Base-by-base conservation (phyloP, 2,113 vertebrate species). In the Rhinogobius similis region DNA sequence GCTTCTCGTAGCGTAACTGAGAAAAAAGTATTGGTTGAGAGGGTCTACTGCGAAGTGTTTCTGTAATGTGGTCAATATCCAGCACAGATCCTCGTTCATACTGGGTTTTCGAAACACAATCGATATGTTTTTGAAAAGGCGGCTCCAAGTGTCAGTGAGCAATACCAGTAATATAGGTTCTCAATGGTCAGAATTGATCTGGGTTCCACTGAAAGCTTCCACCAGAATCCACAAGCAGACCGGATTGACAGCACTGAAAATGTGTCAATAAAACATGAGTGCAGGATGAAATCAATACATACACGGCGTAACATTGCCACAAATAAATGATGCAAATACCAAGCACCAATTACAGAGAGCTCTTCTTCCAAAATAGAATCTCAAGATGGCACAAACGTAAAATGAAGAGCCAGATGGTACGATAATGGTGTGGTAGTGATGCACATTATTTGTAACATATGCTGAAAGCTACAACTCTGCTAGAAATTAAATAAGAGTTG, bases 51-150 rank as follows among this genome's bases (percentile, higher is more conserved):
- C 61, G 55, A 83, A 76, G 65, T 62, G 73, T 75, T 78, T 82
- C 68, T 71, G 43, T 75, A 69, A 81, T 75, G 56, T 79, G 82
- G 74, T 85, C 82, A 82, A 80, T 79, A 83, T 62, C 62, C 58
- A 62, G 62, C 9, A n/a, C 67, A 82, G 76, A 67, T 68, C 72
- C 68, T 59, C 53, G 77, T 82, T 82, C 71, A 83, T 68, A 69
- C 67, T 63, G 52, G 48, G 65, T 78, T 88, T 77, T 71, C 38
- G 61, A 86, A 65, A 82, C 44, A 21, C n/a, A 86, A 89, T 89
- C 85, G 46, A 88, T 88, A 67, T 79, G 78, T 68, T 76, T 86
- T 72, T 83, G 27, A 59, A 81, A 46, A 82, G 77, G 81, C 69
- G 79, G 67, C 72, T 77, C 79, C 61, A 62, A 72, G 67, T 73